phyloP scores from a whole-genome alignment of 2,888 invertebrate genomes.

The Julus scandinavius region DNA sequence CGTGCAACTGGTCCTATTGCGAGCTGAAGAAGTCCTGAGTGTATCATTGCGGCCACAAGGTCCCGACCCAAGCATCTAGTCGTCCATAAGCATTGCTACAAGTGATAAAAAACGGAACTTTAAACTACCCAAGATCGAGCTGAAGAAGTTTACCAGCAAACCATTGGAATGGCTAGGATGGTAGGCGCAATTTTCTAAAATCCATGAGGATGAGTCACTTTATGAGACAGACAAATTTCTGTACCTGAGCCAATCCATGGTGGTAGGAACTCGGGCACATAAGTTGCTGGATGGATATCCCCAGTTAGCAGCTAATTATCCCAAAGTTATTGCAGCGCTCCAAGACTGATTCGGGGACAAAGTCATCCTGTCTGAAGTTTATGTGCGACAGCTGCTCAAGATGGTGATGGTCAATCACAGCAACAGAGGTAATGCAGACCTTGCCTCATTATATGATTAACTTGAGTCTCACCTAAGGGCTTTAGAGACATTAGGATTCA shows the following conservation, averaged over 20 bases:
- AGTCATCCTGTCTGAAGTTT: neutral
- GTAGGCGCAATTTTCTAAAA: slow-evolving; percentile 53
- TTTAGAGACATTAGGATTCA: neutral
- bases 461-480: neutral
- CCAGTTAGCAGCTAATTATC: slow-evolving; percentile 50
- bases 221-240: slow-evolving; percentile 53
- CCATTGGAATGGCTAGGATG: slow-evolving; percentile 42
- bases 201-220: slow-evolving; percentile 47
- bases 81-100: neutral
- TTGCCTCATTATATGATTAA: neutral
- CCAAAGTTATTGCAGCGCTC: slow-evolving; percentile 48
- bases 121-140: neutral
- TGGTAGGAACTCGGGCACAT: slow-evolving; percentile 5
- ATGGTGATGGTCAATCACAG: neutral
- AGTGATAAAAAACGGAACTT: neutral
- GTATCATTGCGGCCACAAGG: neutral
- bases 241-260: slow-evolving; percentile 52
- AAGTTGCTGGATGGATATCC: slow-evolving; percentile 52
- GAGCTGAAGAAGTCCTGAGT: neutral
- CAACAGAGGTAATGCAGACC: no score
- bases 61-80: neutral
- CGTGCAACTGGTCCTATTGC: neutral
- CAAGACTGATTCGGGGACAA: neutral
- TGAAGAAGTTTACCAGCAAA: neutral
- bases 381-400: neutral